Conservation (phyloP, 2,888 invertebrate species). For the Amphipoea oculea region DNA sequence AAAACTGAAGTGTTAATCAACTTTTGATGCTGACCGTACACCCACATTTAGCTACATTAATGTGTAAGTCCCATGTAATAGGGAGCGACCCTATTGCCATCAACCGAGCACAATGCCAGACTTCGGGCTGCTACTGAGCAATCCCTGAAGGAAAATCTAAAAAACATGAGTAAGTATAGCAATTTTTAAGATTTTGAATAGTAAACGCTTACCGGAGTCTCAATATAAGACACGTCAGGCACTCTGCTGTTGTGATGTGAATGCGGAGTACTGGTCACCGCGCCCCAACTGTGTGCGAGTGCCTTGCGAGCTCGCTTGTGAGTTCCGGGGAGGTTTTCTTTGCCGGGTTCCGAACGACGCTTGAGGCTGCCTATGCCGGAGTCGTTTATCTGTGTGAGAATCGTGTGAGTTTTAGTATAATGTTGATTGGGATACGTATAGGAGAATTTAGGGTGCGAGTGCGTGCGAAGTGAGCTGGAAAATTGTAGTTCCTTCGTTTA, state of each 20-base stretch:
- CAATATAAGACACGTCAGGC: conserved; percentile 93
- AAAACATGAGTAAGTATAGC: too few relatives aligned
- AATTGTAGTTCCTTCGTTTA: too few relatives aligned
- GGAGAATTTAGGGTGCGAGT: background rate
- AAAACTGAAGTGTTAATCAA: too few relatives aligned
- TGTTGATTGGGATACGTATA: background rate
- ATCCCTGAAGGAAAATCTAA: too few relatives aligned
- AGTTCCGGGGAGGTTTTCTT: conserved; percentile 92
- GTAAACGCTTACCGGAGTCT: conserved; percentile 92
- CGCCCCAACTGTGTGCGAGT: conserved; percentile 93
- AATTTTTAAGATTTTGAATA: background rate
- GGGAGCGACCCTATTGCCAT: too few relatives aligned
- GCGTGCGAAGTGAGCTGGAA: too few relatives aligned
- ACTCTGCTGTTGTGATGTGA: conserved; percentile 71
- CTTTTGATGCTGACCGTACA: too few relatives aligned
- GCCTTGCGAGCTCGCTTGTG: conserved; percentile 95
- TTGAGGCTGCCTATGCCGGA: conserved; percentile 86
- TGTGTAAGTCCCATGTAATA: too few relatives aligned
- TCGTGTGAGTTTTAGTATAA: background rate
- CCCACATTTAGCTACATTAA: too few relatives aligned
- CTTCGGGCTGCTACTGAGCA: too few relatives aligned
- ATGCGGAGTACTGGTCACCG: conserved; percentile 87
- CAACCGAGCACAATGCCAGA: too few relatives aligned
- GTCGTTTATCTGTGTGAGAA: conserved; percentile 76
- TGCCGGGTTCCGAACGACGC: conserved; percentile 86